A percentile compares a stretch with the other conserved stretches of the same genome.
Conservation (phyloP, 2,113 vertebrate species). For the Indicator indicator region DNA sequence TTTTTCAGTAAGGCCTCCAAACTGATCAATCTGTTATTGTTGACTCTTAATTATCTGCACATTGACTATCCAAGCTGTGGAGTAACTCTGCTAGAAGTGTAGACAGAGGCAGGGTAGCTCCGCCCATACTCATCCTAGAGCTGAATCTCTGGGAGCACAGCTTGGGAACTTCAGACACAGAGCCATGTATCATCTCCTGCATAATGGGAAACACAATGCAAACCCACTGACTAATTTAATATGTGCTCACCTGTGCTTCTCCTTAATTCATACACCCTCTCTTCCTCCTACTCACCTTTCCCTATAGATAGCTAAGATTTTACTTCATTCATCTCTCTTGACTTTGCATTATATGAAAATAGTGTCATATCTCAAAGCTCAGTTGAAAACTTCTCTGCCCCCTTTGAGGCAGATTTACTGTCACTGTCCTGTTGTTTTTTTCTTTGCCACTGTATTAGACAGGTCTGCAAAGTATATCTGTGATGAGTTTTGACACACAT, state of each 20-base stretch:
- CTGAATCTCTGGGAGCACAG: neutral
- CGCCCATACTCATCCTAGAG: neutral
- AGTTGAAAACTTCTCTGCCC: neutral
- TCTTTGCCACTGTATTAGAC: neutral
- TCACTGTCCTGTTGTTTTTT: neutral
- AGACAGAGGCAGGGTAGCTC: neutral
- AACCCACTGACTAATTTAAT: neutral
- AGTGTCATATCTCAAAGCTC: constrained; percentile 6
- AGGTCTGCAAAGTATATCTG: neutral
- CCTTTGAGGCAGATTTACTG: neutral
- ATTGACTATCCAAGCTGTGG: neutral
- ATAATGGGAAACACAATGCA: neutral
- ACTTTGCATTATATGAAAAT: constrained; percentile 38
- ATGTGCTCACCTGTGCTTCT: neutral
- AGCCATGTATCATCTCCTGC: neutral
- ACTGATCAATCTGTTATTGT: neutral
- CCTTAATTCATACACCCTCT: neutral
- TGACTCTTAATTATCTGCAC: neutral
- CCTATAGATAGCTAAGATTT: neutral
- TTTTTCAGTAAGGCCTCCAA: neutral
- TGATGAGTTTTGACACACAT: neutral
- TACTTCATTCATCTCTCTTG: neutral
- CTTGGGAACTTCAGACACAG: neutral
- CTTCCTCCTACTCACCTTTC: constrained; percentile 5
- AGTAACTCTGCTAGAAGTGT: neutral